A percentile compares a stretch with the other conserved stretches of the same genome.
These are phyloP conservation scores for Thripadectes ignobilis DNA, from an alignment of 2,797 vertebrate genomes.

Conservation along the genomic window DNA sequence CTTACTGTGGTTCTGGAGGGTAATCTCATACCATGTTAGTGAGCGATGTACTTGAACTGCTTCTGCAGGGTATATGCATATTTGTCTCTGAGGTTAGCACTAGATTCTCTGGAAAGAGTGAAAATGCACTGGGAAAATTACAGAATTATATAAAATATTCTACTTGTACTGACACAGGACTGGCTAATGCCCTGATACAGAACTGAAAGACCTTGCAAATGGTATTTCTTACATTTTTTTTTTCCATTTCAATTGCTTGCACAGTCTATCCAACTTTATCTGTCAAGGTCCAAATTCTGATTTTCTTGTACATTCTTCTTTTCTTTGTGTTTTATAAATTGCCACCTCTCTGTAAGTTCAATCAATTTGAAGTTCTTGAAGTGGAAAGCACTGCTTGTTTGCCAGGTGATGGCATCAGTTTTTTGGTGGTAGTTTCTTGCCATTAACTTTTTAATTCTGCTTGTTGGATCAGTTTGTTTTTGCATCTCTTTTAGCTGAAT, in stretches of 20 bases:
- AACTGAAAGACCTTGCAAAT: neutral
- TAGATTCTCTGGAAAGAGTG: neutral
- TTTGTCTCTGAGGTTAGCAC: neutral
- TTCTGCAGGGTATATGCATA: neutral
- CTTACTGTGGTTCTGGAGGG: neutral
- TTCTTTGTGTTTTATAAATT: neutral
- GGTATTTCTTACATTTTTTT: neutral
- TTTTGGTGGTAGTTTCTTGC: neutral
- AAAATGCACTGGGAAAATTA: neutral
- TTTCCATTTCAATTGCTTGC: neutral
- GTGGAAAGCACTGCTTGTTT: neutral
- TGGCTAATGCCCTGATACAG: neutral
- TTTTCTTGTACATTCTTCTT: neutral
- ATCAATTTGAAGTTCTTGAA: neutral
- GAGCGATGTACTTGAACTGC: neutral
- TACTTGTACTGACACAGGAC: neutral
- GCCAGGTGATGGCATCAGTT: neutral
- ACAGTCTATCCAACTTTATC: neutral
- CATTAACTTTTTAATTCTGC: neutral
- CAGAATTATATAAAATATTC: neutral
- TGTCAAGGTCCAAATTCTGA: neutral
- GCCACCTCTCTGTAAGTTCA: neutral
- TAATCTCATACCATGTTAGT: neutral
- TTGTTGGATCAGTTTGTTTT: neutral
- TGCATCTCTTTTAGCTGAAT: neutral